phyloP scores from a whole-genome alignment of 2,888 invertebrate species.

The Drosophila incognita region DNA sequence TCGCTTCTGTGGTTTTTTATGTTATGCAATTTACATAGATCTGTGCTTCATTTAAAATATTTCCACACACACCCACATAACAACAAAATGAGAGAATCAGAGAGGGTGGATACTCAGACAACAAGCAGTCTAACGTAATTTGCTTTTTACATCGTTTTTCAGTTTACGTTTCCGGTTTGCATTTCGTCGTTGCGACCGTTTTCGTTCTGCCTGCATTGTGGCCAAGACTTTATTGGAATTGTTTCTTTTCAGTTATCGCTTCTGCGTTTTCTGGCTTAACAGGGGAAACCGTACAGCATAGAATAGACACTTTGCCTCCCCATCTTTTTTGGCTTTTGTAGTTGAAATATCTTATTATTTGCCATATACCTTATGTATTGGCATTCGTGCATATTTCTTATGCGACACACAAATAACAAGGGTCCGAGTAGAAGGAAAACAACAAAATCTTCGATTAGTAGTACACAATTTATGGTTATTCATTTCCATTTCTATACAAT shows the following conservation, averaged over 20 bases:
- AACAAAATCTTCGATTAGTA: slow-evolving; percentile 54
- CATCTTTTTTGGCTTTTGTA: slow-evolving; percentile 25
- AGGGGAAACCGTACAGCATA: slow-evolving; percentile 13
- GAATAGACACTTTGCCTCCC: background rate
- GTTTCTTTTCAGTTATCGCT: slow-evolving; percentile 74
- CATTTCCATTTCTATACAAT: slow-evolving; percentile 44
- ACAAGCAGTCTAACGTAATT: slow-evolving; percentile 66
- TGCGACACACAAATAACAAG: slow-evolving; percentile 35
- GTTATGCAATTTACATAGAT: slow-evolving; percentile 69
- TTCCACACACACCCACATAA: slow-evolving; percentile 28
- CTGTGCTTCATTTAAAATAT: slow-evolving; percentile 73
- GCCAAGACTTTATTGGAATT: slow-evolving; percentile 75
- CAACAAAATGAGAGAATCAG: background rate
- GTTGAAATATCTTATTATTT: slow-evolving; percentile 46
- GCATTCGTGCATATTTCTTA: slow-evolving; percentile 45
- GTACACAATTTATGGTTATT: slow-evolving; percentile 56
- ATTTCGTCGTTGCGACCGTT: slow-evolving; percentile 56
- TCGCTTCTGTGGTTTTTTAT: slow-evolving; percentile 62
- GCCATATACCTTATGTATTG: slow-evolving; percentile 33
- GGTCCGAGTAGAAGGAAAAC: slow-evolving; percentile 18
- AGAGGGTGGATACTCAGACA: slow-evolving; percentile 2
- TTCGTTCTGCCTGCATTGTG: slow-evolving; percentile 46
- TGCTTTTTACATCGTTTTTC: slow-evolving; percentile 73
- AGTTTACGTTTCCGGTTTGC: slow-evolving; percentile 68
- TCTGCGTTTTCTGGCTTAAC: slow-evolving; percentile 62